These are phyloP conservation scores for Mactromeris polynyma DNA, from an alignment of 2,888 invertebrate species.

Conservation along the genomic window DNA sequence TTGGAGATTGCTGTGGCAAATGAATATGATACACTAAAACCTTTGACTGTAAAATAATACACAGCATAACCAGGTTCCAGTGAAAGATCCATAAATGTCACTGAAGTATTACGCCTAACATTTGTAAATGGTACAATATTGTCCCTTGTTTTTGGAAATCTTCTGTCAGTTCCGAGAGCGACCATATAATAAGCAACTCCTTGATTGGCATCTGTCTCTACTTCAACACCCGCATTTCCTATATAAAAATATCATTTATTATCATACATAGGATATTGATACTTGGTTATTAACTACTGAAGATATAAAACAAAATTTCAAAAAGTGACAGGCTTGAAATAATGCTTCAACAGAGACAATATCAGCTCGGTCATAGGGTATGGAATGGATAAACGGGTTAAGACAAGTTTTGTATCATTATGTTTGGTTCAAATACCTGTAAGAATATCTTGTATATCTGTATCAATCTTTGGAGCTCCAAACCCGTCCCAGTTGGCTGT, in stretches of 20 bases:
- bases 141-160: slow-evolving; percentile 73
- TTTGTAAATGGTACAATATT: slow-evolving; percentile 76
- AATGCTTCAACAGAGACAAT: too few relatives aligned
- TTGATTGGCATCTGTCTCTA: slow-evolving; percentile 63
- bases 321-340: too few relatives aligned
- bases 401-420: too few relatives aligned
- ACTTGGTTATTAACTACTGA: too few relatives aligned
- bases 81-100: slow-evolving; percentile 72
- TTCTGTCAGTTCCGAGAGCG: slow-evolving; percentile 77
- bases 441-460: slow-evolving; percentile 43
- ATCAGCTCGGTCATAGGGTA: too few relatives aligned
- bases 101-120: slow-evolving; percentile 73
- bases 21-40: slow-evolving; percentile 70
- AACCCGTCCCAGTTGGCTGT: slow-evolving; percentile 80
- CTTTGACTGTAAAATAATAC: slow-evolving; percentile 79
- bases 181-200: slow-evolving; percentile 74
- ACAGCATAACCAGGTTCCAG: slow-evolving; percentile 64
- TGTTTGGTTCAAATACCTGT: too few relatives aligned
- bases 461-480: slow-evolving; percentile 66
- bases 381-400: too few relatives aligned
- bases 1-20: slow-evolving; percentile 74
- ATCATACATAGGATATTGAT: too few relatives aligned
- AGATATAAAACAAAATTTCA: too few relatives aligned
- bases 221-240: slow-evolving; percentile 65
- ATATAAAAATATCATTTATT: too few relatives aligned